Evolutionary conservation across 2,888 invertebrate species (phyloP).

Genomic region (Salticus scenicus): DNA sequence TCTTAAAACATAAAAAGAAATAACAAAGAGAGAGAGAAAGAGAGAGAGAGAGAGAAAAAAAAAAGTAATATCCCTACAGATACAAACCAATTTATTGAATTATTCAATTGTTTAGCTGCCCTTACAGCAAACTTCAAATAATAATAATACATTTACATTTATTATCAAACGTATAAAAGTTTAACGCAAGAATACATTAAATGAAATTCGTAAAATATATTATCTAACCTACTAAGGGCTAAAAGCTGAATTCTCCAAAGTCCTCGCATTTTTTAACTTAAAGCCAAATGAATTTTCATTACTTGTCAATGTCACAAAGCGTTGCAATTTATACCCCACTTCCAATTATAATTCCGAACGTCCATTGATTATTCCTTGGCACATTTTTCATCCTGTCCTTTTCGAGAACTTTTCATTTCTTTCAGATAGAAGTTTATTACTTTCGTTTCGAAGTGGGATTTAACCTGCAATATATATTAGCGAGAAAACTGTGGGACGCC

Average conservation of each 20-base stretch:
- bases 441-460: constrained; percentile 50
- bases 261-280: not conserved
- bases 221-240: too few relatives aligned
- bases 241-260: not conserved
- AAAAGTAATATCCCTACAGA: too few relatives aligned
- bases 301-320: constrained; percentile 17
- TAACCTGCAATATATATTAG: constrained; percentile 14
- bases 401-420: constrained; percentile 30
- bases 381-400: constrained; percentile 41
- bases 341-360: constrained; percentile 46
- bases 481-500: constrained; percentile 3
- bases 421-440: constrained; percentile 38
- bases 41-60: too few relatives aligned
- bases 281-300: not conserved
- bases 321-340: constrained; percentile 15
- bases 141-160: too few relatives aligned
- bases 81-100: too few relatives aligned
- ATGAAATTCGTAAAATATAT: not conserved
- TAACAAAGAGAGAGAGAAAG: too few relatives aligned
- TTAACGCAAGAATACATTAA: not conserved
- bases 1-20: too few relatives aligned
- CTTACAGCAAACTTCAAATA: too few relatives aligned
- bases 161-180: not conserved
- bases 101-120: too few relatives aligned
- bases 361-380: constrained; percentile 36